Evolutionary conservation across 2,113 vertebrate genomes (phyloP).

Genomic region (Gasterosteus aculeatus): DNA sequence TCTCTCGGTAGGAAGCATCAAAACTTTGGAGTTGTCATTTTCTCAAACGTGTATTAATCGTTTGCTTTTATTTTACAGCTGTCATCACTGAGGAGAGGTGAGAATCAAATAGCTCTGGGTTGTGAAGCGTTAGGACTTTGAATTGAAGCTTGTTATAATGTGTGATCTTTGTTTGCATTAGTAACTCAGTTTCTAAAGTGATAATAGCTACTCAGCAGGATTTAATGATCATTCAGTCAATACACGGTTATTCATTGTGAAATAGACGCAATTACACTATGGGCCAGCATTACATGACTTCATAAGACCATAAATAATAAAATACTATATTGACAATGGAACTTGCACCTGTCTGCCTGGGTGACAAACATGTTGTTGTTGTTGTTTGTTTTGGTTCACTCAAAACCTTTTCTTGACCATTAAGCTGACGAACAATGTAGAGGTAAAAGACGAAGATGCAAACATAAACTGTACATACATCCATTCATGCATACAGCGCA

Average conservation of each 20-base stretch:
- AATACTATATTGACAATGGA: conserved; percentile 79
- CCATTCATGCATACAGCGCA: conserved; percentile 63
- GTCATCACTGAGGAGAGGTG: neutral
- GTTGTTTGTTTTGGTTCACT: conserved; percentile 24
- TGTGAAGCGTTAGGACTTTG: neutral
- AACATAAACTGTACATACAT: conserved; percentile 36
- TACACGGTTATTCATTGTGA: conserved; percentile 33
- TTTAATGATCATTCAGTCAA: conserved; percentile 19
- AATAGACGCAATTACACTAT: conserved; percentile 28
- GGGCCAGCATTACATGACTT: conserved; percentile 47
- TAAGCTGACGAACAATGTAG: conserved; percentile 79
- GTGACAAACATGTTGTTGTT: conserved; percentile 47
- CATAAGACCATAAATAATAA: conserved; percentile 49
- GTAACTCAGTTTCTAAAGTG: conserved; percentile 12
- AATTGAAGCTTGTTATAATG: neutral
- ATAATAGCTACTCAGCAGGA: conserved; percentile 3
- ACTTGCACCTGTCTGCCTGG: conserved; percentile 81
- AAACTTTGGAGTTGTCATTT: conserved; percentile 5
- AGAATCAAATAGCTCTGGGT: neutral
- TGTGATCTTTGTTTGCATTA: neutral
- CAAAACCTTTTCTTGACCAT: conserved; percentile 75
- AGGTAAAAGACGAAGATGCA: conserved; percentile 42
- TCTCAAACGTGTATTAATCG: conserved; percentile 5
- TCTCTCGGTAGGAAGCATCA: conserved; percentile 1
- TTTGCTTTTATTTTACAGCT: conserved; percentile 10